Evolutionary conservation across 2,797 vertebrate genomes (phyloP), one percentile per base, ranked within the genome.

Genomic region (Limnodromus scolopaceus): DNA sequence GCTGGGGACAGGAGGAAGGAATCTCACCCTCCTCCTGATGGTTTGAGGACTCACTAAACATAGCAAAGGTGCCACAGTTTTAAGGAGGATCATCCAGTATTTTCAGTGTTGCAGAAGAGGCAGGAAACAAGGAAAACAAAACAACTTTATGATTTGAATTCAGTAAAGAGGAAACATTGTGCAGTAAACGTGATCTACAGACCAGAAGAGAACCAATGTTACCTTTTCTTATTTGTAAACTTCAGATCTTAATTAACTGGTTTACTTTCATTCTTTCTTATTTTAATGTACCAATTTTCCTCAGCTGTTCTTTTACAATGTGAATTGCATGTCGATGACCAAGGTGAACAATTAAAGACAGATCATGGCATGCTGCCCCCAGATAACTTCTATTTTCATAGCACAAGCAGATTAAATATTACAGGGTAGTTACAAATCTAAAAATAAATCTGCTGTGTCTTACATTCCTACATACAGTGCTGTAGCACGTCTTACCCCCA

Each of bases 381-480:
- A 84, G 1, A 83, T 49, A 89, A 81, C 61, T 69, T 82, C 36
- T 64, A 15, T 64, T 91, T 80, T 79, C 46, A 49, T 13, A 77
- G 58, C 53, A 89, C 51, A 79, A 94, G 74, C n/a, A 87, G n/a
- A 91, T 87, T 78, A 92, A 92, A 87, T 81, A 79, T 82, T 89
- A 86, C 32, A 84, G 30, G 34, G 32, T 71, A 87, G 27, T 18
- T 63, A 82, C 17, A 72, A 79, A 65, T 66, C 43, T 46, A 85
- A 66, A 95, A 96, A 82, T 24, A 65, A 86, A 86, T 79, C 19
- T 66, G 84, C 36, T 46, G 45, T 63, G 28, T 87, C 36, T 74
- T 57, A 16, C 16, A 53, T 93, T 93, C 41, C 43, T 51, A 23
- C 15, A 25, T 9, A 25, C 15, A 34, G 7, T 27, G 5, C 23